A percentile compares a stretch with the other conserved stretches of the same genome.
Evolutionary conservation across 2,888 invertebrate genomes (phyloP).

Genomic region (Ophion ventricosus): DNA sequence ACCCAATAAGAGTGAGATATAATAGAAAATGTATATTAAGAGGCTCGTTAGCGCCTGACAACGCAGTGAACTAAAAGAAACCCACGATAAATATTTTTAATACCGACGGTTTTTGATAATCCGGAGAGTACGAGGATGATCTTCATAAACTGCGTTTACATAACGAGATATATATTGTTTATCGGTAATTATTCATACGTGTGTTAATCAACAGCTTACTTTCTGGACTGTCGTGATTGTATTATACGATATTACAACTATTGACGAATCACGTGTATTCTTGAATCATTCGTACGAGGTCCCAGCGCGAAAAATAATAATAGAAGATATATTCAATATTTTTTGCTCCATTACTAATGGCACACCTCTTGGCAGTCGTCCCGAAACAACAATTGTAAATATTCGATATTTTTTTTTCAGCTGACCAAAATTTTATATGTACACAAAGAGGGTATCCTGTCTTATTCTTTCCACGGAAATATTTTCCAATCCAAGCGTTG

Average conservation of each 20-base stretch:
- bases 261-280: constrained; percentile 4
- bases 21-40: neutral
- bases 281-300: constrained; percentile 5
- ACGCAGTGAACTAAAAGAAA: neutral
- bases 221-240: constrained; percentile 63
- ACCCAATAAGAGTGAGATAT: constrained; percentile 22
- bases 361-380: neutral
- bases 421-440: neutral
- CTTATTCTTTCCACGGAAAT: too few relatives aligned
- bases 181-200: constrained; percentile 32
- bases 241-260: constrained; percentile 55
- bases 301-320: neutral
- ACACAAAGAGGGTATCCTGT: too few relatives aligned
- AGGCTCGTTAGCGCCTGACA: neutral
- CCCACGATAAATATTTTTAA: neutral
- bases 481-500: too few relatives aligned
- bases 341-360: neutral
- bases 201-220: constrained; percentile 43
- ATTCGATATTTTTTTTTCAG: neutral
- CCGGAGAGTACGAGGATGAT: neutral
- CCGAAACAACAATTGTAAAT: neutral
- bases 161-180: constrained; percentile 14
- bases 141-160: constrained; percentile 10
- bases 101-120: neutral
- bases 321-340: neutral